phyloP scores from a whole-genome alignment of 64 coral and sea anemone species.

The Actinia equina region DNA sequence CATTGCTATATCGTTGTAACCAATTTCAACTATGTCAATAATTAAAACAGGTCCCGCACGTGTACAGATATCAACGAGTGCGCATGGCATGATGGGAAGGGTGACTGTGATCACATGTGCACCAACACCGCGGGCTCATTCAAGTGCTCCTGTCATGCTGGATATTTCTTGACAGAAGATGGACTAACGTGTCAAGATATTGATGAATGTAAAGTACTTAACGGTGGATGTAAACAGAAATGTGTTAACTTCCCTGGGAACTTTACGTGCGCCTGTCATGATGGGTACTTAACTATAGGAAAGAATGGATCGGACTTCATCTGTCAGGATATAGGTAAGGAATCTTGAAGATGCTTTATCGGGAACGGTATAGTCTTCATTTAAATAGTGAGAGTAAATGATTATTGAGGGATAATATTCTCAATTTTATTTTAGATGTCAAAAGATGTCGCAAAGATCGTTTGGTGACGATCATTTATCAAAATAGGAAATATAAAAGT shows the following conservation, averaged over 20 bases:
- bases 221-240: slow-evolving; percentile 70
- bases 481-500: neutral
- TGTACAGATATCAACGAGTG: slow-evolving; percentile 90
- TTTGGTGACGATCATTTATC: neutral
- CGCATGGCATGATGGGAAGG: slow-evolving; percentile 72
- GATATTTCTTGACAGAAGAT: slow-evolving; percentile 59
- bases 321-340: slow-evolving; percentile 75
- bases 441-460: neutral
- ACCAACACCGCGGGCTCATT: slow-evolving; percentile 89
- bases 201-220: slow-evolving; percentile 67
- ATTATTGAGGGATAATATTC: neutral
- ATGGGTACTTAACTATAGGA: slow-evolving; percentile 58
- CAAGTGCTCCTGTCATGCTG: slow-evolving; percentile 69
- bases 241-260: slow-evolving; percentile 68
- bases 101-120: slow-evolving; percentile 89
- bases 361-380: too few relatives aligned
- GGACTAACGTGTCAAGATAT: slow-evolving; percentile 68
- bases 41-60: slow-evolving; percentile 45
- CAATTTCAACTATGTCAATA: too few relatives aligned
- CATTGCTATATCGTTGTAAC: too few relatives aligned
- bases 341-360: neutral
- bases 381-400: neutral
- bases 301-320: slow-evolving; percentile 63
- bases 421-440: too few relatives aligned
- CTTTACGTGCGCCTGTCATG: slow-evolving; percentile 55